Conservation (phyloP, 2,797 vertebrate species). For the Phoxinus dragarum region DNA sequence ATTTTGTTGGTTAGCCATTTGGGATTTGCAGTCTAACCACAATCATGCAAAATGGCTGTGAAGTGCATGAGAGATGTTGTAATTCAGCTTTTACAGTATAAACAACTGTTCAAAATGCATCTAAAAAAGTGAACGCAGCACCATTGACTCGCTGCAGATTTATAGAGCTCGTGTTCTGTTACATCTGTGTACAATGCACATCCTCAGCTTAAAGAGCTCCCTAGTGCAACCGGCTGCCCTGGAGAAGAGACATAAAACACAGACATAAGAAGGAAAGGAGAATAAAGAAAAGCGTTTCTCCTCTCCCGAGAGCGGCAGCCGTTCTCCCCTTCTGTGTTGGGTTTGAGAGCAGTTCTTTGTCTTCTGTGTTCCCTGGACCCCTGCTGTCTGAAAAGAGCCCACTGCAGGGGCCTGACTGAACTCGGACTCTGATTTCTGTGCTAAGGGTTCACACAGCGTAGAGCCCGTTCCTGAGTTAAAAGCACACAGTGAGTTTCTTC, state of each 20-base stretch:
- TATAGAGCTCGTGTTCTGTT: constrained; percentile 48
- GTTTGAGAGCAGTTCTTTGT: constrained; percentile 57
- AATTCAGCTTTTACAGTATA: constrained; percentile 30
- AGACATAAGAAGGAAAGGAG: constrained; percentile 54
- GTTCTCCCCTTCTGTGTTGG: constrained; percentile 49
- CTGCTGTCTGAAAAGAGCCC: constrained; percentile 51
- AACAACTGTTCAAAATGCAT: constrained; percentile 30
- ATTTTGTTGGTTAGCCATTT: constrained; percentile 3
- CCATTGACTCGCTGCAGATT: constrained; percentile 24
- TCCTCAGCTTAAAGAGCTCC: constrained; percentile 52
- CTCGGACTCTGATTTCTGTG: constrained; percentile 42
- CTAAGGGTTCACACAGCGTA: constrained; percentile 28
- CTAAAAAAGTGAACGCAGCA: constrained; percentile 33
- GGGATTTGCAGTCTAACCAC: neutral
- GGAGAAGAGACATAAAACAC: constrained; percentile 54
- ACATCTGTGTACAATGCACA: constrained; percentile 54
- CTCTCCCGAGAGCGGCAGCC: constrained; percentile 43
- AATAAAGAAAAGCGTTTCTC: constrained; percentile 52
- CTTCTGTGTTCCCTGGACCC: constrained; percentile 48
- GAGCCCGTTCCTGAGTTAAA: constrained; percentile 24
- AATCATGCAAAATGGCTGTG: constrained; percentile 8
- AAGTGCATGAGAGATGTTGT: constrained; percentile 28
- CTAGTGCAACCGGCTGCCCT: constrained; percentile 45
- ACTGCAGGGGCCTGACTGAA: constrained; percentile 51
- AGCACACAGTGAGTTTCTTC: constrained; percentile 31